phyloP scores from a whole-genome alignment of 2,888 invertebrate species.

The Torymus tubicola region DNA sequence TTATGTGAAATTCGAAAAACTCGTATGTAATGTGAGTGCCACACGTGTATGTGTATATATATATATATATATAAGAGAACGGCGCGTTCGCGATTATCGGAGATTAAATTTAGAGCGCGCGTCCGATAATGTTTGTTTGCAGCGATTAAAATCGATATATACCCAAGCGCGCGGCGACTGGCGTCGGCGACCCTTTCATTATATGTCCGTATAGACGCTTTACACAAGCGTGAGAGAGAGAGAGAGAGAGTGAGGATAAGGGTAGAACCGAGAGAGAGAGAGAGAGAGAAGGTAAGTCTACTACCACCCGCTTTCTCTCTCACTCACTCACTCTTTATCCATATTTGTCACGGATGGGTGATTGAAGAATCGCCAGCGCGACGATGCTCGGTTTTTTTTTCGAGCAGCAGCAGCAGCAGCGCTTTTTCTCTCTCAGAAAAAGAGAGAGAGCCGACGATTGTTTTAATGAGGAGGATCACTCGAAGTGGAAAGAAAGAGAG shows the following conservation, averaged over 20 bases:
- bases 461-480: too few species aligned
- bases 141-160: slow-evolving; percentile 46
- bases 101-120: slow-evolving; percentile 50
- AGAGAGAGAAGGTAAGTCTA: too few species aligned
- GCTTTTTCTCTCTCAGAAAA: too few species aligned
- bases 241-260: too few species aligned
- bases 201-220: slow-evolving; percentile 14
- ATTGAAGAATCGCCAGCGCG: slow-evolving; percentile 17
- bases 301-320: too few species aligned
- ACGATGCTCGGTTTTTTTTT: background rate
- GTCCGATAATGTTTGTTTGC: slow-evolving; percentile 43
- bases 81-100: slow-evolving; percentile 32
- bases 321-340: background rate
- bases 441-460: too few species aligned
- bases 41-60: too few species aligned
- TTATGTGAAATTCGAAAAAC: too few species aligned
- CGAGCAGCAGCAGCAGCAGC: background rate
- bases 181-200: slow-evolving; percentile 23
- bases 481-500: too few species aligned
- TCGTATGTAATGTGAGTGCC: too few species aligned
- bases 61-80: too few species aligned
- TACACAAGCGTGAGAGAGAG: background rate
- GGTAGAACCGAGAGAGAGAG: too few species aligned
- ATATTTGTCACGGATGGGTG: slow-evolving; percentile 1
- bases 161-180: background rate